Evolutionary conservation across 2,888 invertebrate genomes (phyloP), one percentile per base, ranked within the genome.

Genomic region (Rhagophthalmus giganteus): DNA sequence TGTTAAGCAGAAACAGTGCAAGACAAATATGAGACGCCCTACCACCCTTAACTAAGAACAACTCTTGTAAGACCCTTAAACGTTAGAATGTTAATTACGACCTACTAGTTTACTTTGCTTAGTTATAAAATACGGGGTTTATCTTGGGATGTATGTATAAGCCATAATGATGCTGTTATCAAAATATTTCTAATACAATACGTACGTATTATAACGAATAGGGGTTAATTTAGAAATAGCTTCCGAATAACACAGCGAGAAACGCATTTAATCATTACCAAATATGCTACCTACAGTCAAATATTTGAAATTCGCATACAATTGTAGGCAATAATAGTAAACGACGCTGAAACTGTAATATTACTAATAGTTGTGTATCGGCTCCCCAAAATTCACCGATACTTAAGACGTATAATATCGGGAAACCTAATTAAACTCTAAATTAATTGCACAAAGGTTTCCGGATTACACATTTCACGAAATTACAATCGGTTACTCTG

Each of bases 21-120:
- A 37, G 26, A 37, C 37, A 37, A 37, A 37, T 37, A 26, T 37
- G 37, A 16, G 13, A 26, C 20, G 4, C 20, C 7, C 7, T 20
- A 20, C 20, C 20, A 20, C 20, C 20, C 20, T 20, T 20, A 5
- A 20, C 20, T 7, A 20, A 20, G 7, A 20, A 20, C 11, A 11
- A 2, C 7, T 10, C 20, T 2, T 7, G 9, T 9, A 20, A n/a
- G 8, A 10, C 33, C 20, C 20, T 7, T 20, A 20, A 20, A 20
- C 7, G 20, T 20, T 20, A 12, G 5, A 13, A n/a, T 9, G 13
- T 26, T 37, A 37, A 37, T 37, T 37, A 26, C 13, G 7, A 26
- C 14, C 13, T 6, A 9, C 14, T 13, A 7, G 26, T 2, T 26
- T 14, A 25, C 10, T 9, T 10, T 28, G n/a, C n/a, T 28, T 28